Base-by-base conservation (phyloP, 1,140 invertebrate genomes). In the Nebria ingens region DNA sequence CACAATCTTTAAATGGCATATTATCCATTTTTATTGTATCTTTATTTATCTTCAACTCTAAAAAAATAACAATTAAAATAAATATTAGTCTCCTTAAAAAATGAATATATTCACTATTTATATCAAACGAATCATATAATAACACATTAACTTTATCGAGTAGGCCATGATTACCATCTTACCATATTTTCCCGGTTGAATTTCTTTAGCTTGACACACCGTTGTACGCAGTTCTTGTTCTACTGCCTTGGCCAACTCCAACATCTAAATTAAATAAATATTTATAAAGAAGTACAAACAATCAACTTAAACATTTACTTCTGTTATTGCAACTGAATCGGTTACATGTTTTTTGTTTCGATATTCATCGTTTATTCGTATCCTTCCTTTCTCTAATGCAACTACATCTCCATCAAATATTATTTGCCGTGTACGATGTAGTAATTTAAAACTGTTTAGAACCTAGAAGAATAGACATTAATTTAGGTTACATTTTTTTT, bases 1-100 rank as follows among this genome's bases (percentile, higher is more conserved):
- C 67, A 59, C 60, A 65, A 53, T 72, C 68, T 61, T 72, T 67
- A 58, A 66, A 75, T 12, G 71, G 68, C 42, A 70, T 61, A 65
- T 79, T 78, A n/a, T 76, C 71, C 21, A 76, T 50, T 58, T 71
- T 71, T 0, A 64, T 50, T 17, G 73, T 78, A 38, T 79, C 75
- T 56, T 70, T 57, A 17, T 68, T 75, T 29, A 79, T 72, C 53
- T 60, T 71, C 22, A 73, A 65, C 54, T 71, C 78, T 79, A 66
- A 52, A 73, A 74, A 45, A 45, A 17, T 12, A 4, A 45, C 17
- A 45, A 45, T 45, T 45, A 45, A n/a, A n/a, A 45, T 45, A 11
- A 9, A 45, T 34, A n/a, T 34, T 45, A 45, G n/a, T n/a, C n/a
- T n/a, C n/a, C n/a, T n/a, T n/a, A n/a, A n/a, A n/a, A n/a, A n/a